Evolutionary conservation across 2,113 vertebrate species (phyloP), one percentile per base, ranked within the genome.

Genomic region (Crotalus horridus): DNA sequence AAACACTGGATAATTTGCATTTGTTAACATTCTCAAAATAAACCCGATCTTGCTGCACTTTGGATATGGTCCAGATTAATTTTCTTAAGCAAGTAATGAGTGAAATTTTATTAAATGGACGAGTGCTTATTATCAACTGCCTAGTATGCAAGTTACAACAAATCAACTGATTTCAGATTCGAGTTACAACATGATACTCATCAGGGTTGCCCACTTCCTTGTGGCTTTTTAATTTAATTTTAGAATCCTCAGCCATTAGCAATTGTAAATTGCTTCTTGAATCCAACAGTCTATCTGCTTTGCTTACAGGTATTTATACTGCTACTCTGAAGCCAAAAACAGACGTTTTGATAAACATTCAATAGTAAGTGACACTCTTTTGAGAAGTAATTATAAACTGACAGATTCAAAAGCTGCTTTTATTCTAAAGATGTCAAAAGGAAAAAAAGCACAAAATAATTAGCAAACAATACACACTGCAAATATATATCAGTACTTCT

Each of bases 291-390:
- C 33, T 88, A 10, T 93, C 33, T 43, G 29, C 53, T 74, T 93
- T 91, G 26, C 33, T 21, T 24, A 53, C 86, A 93, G 93, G 39
- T 93, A 91, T 24, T 91, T 93, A 58, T 20, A 81, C 39, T 81
- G 86, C 85, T 39, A 88, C 24, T 64, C 93, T 88, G 61, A 88
- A 56, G 85, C 29, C 86, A 88, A 43, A 91, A 56, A 11, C 20
- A 93, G 85, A 33, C 26, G 11, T 74, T 69, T 51, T 58, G 17
- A 55, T 59, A 55, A 88, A 51, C 26, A 26, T n/a, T 33, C 86
- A 81, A 53, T 88, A 88, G 89, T 93, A 91, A 93, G 89, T 91
- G 59, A 10, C 24, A 33, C 39, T 54, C n/a, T 85, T 46, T 90
- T 39, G 24, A 69, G 39, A 90, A 93, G 69, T 55, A 6, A 74